Base-by-base conservation (phyloP, 2,113 vertebrate species). In the Gasterosteus aculeatus region DNA sequence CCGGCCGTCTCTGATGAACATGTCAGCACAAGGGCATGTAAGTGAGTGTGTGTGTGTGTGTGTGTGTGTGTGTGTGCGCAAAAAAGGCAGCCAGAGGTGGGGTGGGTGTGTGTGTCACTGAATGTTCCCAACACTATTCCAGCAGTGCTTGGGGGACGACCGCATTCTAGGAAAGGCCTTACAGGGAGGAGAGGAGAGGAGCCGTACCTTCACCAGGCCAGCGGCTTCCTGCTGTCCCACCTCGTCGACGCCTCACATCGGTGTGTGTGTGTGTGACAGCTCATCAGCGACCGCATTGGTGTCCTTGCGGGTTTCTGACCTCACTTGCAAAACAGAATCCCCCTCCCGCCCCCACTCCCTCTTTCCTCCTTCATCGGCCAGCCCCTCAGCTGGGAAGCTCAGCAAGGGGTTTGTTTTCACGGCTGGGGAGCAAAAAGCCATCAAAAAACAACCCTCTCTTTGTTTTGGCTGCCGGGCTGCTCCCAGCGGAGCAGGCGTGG, bases 391-490 rank as follows among this genome's bases (percentile, higher is more conserved):
- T 89, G 88, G 78, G 89, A 90, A 75, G 84, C 90, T 84, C 82
- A 47, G 84, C 51, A 3, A 86, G 84, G 35, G 82, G 85, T 90
- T 90, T 92, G 89, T 92, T 90, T 90, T 89, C 89, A 88, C 75
- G 82, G 89, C 87, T 79, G 88, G 83, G 82, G 87, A 91, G 82
- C 35, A 77, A 88, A 91, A 92, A 92, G 88, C 85, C 35, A 38
- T 38, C 35, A 77, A 88, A 26, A 91, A 92, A 92, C 90, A 92
- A 87, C 85, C 72, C 63, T 85, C 69, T 91, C 87, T 91, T 92
- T 93, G 93, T 93, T 91, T 86, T 91, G 92, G 89, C 86, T 88
- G 88, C 85, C 31, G 82, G 56, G 77, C 78, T 62, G 59, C 85
- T 89, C 91, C 85, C 89, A 89, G 87, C 5, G 81, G 88, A 89